Evolutionary conservation across 2,113 vertebrate species (phyloP), one percentile per base, ranked within the genome.

Genomic region (Hippocampus guttulatus): DNA sequence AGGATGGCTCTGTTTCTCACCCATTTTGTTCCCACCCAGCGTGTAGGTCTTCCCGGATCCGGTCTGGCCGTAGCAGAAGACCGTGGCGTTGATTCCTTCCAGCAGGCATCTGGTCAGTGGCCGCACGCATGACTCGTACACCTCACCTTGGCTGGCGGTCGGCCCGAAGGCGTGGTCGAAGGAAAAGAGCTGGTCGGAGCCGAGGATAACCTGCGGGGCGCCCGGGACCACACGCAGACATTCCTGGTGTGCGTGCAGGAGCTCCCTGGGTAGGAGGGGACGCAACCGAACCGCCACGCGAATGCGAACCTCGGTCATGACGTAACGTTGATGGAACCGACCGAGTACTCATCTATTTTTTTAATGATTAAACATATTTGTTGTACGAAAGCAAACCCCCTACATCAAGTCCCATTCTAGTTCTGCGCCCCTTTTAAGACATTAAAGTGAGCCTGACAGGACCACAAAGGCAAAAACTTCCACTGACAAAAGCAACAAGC

Each of bases 1-100:
- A 45, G 43, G 57, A 18, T 30, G 10, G 8, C 11, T 25, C 14
- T 5, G 1, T 52, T 47, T n/a, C 94, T 75, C 92, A 96, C 95
- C 94, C 78, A 88, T 65, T 63, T 88, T 90, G 27, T 93, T 89
- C 64, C 94, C 90, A 47, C 94, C 92, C 0, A 98, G 93, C 47
- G 96, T 97, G 75, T 95, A 94, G 0, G 96, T 98, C 88, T 98
- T 98, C 63, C 96, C 95, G 47, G 96, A 97, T 15, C 95, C 95
- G 7, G 95, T 96, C n/a, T 98, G 95, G 77, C 96, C 96, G 7
- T 96, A 97, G 0, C 93, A 94, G 88, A 98, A 96, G 52, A 96
- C 94, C 0, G 96, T 97, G 49, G 93, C 95, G 18, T 98, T 98
- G 85, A 92, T 93, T 12, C 96, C 96, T 64, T 93, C 89, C 20